These are phyloP conservation scores for Aethes cnicana DNA, from an alignment of 2,888 invertebrate genomes.

Conservation along the genomic window DNA sequence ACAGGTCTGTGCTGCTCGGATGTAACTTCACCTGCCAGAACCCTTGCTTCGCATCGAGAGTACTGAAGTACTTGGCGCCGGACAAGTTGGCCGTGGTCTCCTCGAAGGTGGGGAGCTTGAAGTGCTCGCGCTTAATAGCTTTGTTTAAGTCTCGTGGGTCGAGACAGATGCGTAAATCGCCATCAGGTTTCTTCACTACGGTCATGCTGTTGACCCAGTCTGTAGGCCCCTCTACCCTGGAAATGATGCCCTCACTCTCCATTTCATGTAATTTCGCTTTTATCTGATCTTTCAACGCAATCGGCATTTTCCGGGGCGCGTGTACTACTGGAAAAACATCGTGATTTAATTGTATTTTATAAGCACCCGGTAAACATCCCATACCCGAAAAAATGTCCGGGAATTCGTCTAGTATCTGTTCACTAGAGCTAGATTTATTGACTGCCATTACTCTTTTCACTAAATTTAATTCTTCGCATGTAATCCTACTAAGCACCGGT, in stretches of 20 bases:
- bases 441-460: slow-evolving; percentile 27
- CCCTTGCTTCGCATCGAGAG: slow-evolving; percentile 2
- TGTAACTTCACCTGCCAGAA: neutral
- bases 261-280: slow-evolving; percentile 25
- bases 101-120: slow-evolving; percentile 24
- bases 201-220: too few species aligned
- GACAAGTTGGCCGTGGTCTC: slow-evolving; percentile 27
- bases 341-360: slow-evolving; percentile 8
- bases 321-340: slow-evolving; percentile 15
- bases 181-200: too few species aligned
- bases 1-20: neutral
- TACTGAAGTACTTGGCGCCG: slow-evolving; percentile 26
- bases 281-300: slow-evolving; percentile 12
- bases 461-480: slow-evolving; percentile 34
- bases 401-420: slow-evolving; percentile 11
- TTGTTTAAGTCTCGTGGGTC: slow-evolving; percentile 31
- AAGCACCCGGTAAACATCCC: slow-evolving; percentile 21
- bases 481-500: slow-evolving; percentile 29
- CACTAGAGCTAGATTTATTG: neutral
- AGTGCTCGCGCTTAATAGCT: slow-evolving; percentile 30
- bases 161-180: slow-evolving; percentile 31
- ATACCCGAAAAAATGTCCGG: slow-evolving; percentile 19
- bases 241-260: slow-evolving; percentile 24
- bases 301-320: slow-evolving; percentile 17
- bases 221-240: too few species aligned